A percentile compares a stretch with the other conserved stretches of the same genome.
Evolutionary conservation across 2,888 invertebrate genomes (phyloP).

Genomic region (Monopis laevigella): DNA sequence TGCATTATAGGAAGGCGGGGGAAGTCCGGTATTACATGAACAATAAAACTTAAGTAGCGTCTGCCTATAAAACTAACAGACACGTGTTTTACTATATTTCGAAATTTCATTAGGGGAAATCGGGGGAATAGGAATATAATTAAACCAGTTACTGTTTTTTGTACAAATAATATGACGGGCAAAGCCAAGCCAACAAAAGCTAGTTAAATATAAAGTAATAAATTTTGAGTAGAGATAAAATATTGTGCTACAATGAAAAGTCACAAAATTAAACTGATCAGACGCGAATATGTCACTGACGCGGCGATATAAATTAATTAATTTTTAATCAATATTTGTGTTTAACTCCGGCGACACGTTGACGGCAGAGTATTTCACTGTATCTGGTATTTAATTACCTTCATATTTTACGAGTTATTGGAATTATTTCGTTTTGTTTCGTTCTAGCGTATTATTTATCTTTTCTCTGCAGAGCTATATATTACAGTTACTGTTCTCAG

Average conservation of each 20-base stretch:
- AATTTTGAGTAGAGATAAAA: no score
- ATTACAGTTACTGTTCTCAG: constrained; percentile 4
- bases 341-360: constrained; percentile 12
- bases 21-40: no score
- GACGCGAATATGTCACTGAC: constrained; percentile 6
- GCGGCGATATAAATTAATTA: constrained; percentile 10
- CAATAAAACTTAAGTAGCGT: no score
- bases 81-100: no score
- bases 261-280: constrained; percentile 3
- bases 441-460: constrained; percentile 5
- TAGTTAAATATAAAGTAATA: no score
- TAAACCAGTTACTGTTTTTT: no score
- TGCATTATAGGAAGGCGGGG: no score
- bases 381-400: constrained; percentile 14
- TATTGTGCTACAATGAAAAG: background rate
- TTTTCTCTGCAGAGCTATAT: constrained; percentile 9
- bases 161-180: no score
- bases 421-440: constrained; percentile 8
- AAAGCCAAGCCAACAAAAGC: no score
- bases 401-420: constrained; percentile 13
- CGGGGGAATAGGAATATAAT: no score
- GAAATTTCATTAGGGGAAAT: no score
- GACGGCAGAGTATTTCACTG: constrained; percentile 12
- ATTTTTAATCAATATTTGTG: constrained; percentile 15
- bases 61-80: no score